Conservation (phyloP, 2,888 invertebrate genomes). For the Volucella inanis region DNA sequence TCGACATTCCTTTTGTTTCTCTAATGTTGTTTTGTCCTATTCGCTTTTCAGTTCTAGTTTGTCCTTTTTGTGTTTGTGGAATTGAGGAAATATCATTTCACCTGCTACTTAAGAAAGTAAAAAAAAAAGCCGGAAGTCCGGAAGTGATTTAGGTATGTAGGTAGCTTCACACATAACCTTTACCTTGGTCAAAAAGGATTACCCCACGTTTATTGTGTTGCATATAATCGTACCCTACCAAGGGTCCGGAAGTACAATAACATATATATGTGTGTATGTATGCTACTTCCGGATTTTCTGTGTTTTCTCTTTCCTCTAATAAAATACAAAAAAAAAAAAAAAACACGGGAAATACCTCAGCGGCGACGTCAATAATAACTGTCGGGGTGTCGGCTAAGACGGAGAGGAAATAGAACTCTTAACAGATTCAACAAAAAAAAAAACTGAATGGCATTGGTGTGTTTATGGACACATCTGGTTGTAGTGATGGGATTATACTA, state of each 20-base stretch:
- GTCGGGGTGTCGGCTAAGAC: neutral
- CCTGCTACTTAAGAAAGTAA: constrained; percentile 51
- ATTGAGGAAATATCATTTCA: constrained; percentile 58
- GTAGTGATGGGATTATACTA: constrained; percentile 51
- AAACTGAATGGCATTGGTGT: constrained; percentile 44
- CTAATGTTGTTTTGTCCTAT: constrained; percentile 9
- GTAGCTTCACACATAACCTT: constrained; percentile 44
- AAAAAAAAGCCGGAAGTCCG: constrained; percentile 80
- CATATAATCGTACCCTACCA: constrained; percentile 5
- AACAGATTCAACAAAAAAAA: constrained; percentile 43
- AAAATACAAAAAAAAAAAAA: constrained; percentile 13
- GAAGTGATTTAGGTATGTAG: constrained; percentile 80
- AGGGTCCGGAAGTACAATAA: constrained; percentile 62
- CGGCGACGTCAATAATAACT: constrained; percentile 34
- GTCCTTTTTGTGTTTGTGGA: constrained; percentile 16
- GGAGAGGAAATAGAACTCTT: constrained; percentile 58
- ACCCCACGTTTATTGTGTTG: constrained; percentile 63
- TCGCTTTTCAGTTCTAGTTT: neutral
- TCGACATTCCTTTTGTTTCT: constrained; percentile 27
- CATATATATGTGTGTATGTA: constrained; percentile 49
- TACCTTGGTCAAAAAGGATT: constrained; percentile 77
- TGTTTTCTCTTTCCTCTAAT: neutral
- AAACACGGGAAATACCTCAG: constrained; percentile 43
- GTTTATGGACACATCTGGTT: constrained; percentile 65
- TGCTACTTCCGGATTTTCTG: constrained; percentile 72